These are phyloP conservation scores for Fregata magnificens DNA, from an alignment of 2,113 vertebrate genomes.

Conservation along the genomic window DNA sequence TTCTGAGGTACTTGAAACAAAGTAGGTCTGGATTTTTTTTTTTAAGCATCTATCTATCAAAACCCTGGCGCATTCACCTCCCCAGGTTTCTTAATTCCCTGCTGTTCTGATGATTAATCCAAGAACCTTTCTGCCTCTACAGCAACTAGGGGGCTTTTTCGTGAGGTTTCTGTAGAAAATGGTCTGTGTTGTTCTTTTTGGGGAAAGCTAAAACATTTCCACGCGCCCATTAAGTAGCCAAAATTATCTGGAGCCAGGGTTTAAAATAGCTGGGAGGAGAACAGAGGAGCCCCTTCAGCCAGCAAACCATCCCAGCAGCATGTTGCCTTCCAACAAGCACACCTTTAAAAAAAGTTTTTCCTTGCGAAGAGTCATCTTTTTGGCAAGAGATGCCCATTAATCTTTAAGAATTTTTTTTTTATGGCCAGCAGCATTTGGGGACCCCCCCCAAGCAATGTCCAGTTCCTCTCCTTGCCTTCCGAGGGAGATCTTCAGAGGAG, in stretches of 20 bases:
- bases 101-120: not conserved
- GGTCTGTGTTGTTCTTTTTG: not conserved
- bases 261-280: not conserved
- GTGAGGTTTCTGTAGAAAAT: not conserved
- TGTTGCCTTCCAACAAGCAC: not conserved
- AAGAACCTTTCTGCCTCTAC: not conserved
- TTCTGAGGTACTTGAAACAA: not conserved
- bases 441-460: not conserved
- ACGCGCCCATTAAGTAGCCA: not conserved
- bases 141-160: not conserved
- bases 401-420: not conserved
- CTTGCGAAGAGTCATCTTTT: not conserved
- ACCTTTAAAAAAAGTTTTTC: not conserved
- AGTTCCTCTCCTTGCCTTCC: not conserved
- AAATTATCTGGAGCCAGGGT: not conserved
- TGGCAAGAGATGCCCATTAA: not conserved
- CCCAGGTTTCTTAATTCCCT: not conserved
- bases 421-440: not conserved
- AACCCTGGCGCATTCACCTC: not conserved
- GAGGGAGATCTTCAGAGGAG: not conserved
- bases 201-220: not conserved
- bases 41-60: not conserved
- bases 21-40: not conserved
- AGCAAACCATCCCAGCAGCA: not conserved
- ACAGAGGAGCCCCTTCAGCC: not conserved